Evolutionary conservation across 2,797 vertebrate species (phyloP), one percentile per base, ranked within the genome.

Genomic region (Neosilurus hyrtlii): DNA sequence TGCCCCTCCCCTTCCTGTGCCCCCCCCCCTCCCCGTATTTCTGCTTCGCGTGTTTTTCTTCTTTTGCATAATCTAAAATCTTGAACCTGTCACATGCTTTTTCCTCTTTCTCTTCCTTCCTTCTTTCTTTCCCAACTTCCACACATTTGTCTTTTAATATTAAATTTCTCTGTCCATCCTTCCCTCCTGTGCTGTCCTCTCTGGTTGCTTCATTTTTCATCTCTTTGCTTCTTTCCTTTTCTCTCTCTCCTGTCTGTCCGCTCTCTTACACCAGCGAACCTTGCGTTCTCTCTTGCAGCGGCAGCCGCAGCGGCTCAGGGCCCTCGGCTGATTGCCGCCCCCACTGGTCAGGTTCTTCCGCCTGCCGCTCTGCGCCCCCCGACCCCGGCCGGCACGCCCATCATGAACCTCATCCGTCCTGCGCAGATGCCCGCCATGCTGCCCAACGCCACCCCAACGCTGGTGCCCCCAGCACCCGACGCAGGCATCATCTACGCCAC

Each of bases 231-330:
- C 88, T 43, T 66, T 71, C 62, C 91, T 89, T 86, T 91, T n/a
- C n/a, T 86, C 75, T 80, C 89, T 92, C 89, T 81, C 59, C 82
- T 82, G 49, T 35, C 86, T 86, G 67, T 83, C 84, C 82, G 24
- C 82, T 84, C 83, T 92, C 90, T 93, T 89, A 91, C 92, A 93
- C 94, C 91, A 94, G 94, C 93, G 92, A 91, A 93, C 93, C 92
- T 95, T 95, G 95, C 95, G 86, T 95, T 95, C 91, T 95, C 95
- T 95, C 95, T 95, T 95, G 94, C 95, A 95, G 95, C 95, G 20
- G 95, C 95, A 84, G 94, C 95, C 24, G 94, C 94, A 4, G 93
- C 93, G 85, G 93, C 94, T 87, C 95, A 95, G 91, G 94, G 94
- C 84, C 92, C 90, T 43, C 93, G 95, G 71, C 94, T 95, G 86